Evolutionary conservation across 2,888 invertebrate genomes (phyloP), one percentile per base, ranked within the genome.

Genomic region (Parascotia fuliginaria): DNA sequence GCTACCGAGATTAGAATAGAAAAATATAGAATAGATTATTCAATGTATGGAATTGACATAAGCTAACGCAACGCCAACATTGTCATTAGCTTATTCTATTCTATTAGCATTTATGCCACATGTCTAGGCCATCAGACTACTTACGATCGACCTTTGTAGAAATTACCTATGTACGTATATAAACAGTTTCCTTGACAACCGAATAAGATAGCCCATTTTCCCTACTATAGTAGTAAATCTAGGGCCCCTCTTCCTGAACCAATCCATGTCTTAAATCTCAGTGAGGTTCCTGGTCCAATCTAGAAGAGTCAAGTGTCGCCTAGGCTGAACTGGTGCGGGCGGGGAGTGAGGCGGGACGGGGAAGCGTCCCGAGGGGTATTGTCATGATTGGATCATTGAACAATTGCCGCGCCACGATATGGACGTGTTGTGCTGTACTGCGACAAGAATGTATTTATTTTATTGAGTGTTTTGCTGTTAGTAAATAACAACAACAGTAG

Each of bases 351-450:
- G 43, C 43, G 29, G 14, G 52, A 14, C 48, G 40, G 48, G 50
- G 47, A 53, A 9, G 41, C 44, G 55, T 50, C 60, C 39, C 55
- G 68, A 64, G 57, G 52, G 60, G 50, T 49, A 15, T 9, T 72
- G 67, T 70, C 31, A 45, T 82, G 83, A 87, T 89, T 89, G 86
- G 80, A 82, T 85, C 83, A 89, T 88, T 89, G 84, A 73, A 72
- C 81, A 89, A 87, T 88, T 87, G 82, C 68, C 69, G 74, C 72
- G 65, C 59, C 63, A 74, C 63, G 55, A 71, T 72, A 65, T 65
- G 70, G 65, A 44, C 53, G 69, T 32, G 47, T 78, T 78, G 84
- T 84, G 76, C 75, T 59, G 70, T 22, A 76, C n/a, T 38, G 53
- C 29, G 42, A 12, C 55, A 66, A 15, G 32, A 15, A 29, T 16